Evolutionary conservation across 2,797 vertebrate genomes (phyloP), one percentile per base, ranked within the genome.

Genomic region (Arctocebus calabarensis): DNA sequence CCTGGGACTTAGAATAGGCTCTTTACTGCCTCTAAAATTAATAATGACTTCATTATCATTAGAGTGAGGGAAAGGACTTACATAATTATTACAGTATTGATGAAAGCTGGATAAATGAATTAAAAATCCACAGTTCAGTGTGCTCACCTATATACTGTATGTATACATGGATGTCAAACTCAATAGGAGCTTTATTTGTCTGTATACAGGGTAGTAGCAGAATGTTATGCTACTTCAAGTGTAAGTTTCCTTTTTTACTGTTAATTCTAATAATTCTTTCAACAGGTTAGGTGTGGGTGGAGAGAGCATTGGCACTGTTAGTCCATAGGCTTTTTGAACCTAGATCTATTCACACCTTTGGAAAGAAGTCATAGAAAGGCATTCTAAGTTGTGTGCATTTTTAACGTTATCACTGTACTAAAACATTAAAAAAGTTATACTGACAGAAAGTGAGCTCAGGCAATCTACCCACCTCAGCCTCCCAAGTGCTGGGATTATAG

Each of bases 21-120:
- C 48, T 77, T 83, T 84, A 43, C 20, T 85, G 70, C 68, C 62
- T 93, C 16, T 45, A 90, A 79, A 81, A n/a, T 91, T 74, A 74
- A 59, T 74, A 86, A 48, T 59, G 17, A 62, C 43, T 74, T 22
- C 57, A 68, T 29, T 32, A 64, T 64, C 27, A 83, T 22, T 25
- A 73, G 34, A 17, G 25, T 57, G 43, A 91, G 19, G 52, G 23
- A 90, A 83, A 87, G 22, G 29, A 93, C 10, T 74, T 86, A 83
- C 2, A 61, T 71, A 77, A 52, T 83, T 64, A 82, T 52, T 52
- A 34, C 48, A 81, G 23, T 62, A 32, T 55, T 90, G 29, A 66
- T 55, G 40, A 37, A 45, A 61, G 61, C 40, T 25, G 40, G 23
- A 77, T 29, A 83, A 83, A 62, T 55, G 52, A 32, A 61, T 37